Evolutionary conservation across 2,797 vertebrate genomes (phyloP).

Genomic region (Helostoma temminkii): DNA sequence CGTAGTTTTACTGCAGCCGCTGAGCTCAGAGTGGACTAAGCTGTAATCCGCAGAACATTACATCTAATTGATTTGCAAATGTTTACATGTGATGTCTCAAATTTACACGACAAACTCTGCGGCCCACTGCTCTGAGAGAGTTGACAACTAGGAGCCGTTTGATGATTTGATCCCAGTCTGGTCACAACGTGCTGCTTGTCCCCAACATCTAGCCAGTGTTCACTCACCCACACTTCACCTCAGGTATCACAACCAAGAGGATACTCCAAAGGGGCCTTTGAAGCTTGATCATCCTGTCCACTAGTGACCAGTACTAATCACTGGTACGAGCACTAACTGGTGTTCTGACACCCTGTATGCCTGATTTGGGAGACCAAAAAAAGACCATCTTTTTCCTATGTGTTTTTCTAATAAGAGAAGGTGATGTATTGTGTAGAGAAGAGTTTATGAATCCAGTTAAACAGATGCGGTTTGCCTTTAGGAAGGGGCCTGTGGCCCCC

Average conservation of each 20-base stretch:
- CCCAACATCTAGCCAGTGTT: constrained; percentile 66
- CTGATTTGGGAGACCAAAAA: constrained; percentile 81
- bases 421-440: constrained; percentile 50
- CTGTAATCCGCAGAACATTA: neutral
- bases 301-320: constrained; percentile 47
- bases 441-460: constrained; percentile 43
- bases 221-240: constrained; percentile 62
- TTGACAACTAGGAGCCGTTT: constrained; percentile 4
- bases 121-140: neutral
- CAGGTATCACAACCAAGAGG: constrained; percentile 74
- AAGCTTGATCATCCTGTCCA: constrained; percentile 62
- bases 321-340: constrained; percentile 58
- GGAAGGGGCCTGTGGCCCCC: constrained; percentile 19
- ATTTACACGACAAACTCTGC: neutral
- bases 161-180: constrained; percentile 16
- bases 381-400: constrained; percentile 46
- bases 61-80: constrained; percentile 1
- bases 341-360: constrained; percentile 67
- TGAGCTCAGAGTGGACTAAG: constrained; percentile 8
- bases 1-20: constrained; percentile 10
- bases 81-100: constrained; percentile 21
- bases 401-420: constrained; percentile 35
- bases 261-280: constrained; percentile 74
- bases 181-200: constrained; percentile 42
- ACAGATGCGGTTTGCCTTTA: constrained; percentile 75